A percentile compares a stretch with the other conserved stretches of the same genome.
phyloP scores from a whole-genome alignment of 2,797 vertebrate species.

The Helostoma temminkii region DNA sequence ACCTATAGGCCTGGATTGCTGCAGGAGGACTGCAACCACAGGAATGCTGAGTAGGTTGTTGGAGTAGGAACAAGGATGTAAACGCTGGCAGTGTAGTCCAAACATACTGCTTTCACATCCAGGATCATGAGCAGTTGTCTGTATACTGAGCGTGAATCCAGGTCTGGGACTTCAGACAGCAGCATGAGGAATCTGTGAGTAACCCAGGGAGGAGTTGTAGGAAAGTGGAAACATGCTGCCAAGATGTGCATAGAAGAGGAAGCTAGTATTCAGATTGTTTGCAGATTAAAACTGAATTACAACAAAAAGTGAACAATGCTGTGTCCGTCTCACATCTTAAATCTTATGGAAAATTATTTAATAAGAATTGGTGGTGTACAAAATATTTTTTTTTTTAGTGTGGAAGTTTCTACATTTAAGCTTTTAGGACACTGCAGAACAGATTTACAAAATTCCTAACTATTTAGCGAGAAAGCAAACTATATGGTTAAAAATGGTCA shows the following conservation, averaged over 20 bases:
- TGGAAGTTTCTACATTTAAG: constrained; percentile 2
- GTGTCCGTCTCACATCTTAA: background rate
- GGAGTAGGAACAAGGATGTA: constrained; percentile 36
- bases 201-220: constrained; percentile 31
- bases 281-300: background rate
- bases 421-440: background rate
- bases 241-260: constrained; percentile 28
- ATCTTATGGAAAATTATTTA: background rate
- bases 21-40: constrained; percentile 52
- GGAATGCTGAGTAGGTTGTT: constrained; percentile 48
- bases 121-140: constrained; percentile 13
- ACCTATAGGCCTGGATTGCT: constrained; percentile 39
- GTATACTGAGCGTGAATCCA: constrained; percentile 14
- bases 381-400: constrained; percentile 4
- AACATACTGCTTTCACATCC: constrained; percentile 19
- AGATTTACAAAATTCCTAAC: background rate
- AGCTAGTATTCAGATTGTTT: constrained; percentile 21
- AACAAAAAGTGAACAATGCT: background rate
- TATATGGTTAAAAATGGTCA: background rate
- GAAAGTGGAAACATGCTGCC: constrained; percentile 35
- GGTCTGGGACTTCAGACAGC: constrained; percentile 38
- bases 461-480: background rate
- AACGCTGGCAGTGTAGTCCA: constrained; percentile 51
- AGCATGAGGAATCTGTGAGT: constrained; percentile 54
- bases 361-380: background rate